Evolutionary conservation across 2,888 invertebrate species (phyloP), one percentile per base, ranked within the genome.

Genomic region (Plutella xylostella): DNA sequence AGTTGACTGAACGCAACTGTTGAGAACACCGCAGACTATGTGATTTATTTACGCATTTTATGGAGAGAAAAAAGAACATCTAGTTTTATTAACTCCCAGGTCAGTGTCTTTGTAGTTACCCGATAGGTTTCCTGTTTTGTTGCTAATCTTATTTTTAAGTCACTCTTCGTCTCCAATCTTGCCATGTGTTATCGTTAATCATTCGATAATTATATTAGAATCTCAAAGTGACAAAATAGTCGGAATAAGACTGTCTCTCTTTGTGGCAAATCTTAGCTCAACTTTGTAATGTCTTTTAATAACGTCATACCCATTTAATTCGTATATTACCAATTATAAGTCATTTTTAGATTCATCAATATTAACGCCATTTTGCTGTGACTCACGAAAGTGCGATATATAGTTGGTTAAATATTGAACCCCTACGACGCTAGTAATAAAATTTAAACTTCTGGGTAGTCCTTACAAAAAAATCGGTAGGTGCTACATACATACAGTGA

Each of bases 1-100:
- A 78, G 68, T 68, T 80, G 73, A 82, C 83, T 83, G 83, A 83
- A 63, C 75, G 70, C 60, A 78, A 78, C 65, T 80, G 19, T 38
- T 46, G 35, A 39, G 19, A 14, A 22, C 39, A 25, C 19, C 37
- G 14, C 7, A 51, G 50, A 51, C 46, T 51, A 48, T 69, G 70
- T 72, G 67, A 68, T 69, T 63, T 64, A 64, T 57, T 55, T 57
- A 67, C 70, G 75, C 76, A 77, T 76, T 77, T 71, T 66, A 70
- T 68, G 39, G 21, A 4, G 37, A 37, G 17, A 35, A 9, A 59
- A 60, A 54, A 61, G 58, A 25, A 4, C 39, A 15, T 20, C 37
- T n/a, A 18, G 19, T 19, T 37, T 11, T 20, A 25, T 25, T 17
- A 15, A 17, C 25, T 25, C 15, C 14, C 25, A 39, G 25, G 25